Base-by-base conservation (phyloP, 2,797 vertebrate genomes). In the Phoxinus dragarum region DNA sequence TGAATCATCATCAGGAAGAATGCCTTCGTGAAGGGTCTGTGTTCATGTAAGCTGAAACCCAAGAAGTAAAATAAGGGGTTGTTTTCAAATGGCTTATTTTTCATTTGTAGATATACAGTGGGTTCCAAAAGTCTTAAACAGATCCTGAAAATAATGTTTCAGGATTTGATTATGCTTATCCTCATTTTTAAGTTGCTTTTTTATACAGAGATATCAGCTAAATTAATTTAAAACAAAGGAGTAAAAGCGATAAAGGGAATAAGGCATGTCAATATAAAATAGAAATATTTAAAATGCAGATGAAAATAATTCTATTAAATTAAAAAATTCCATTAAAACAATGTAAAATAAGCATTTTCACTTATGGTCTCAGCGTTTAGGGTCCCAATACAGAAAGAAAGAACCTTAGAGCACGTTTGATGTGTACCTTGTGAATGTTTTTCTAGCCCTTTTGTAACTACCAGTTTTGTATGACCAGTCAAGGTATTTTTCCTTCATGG, bases 1-100 rank as follows among this genome's bases (percentile, higher is more conserved):
- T 96, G 88, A 76, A 99, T 97, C 96, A 99, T 98, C 88, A 89
- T 96, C 92, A 91, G 96, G 93, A 99, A 99, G 93, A 99, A 99
- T 7, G 88, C 90, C 86, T 96, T 94, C 69, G 97, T 96, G 92
- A 99, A 91, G 0, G 98, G 98, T 8, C 96, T 96, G 84, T 89
- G 95, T 92, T 99, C 98, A 83, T 96, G 94, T 85, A 99, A 92
- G 89, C 98, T 99, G 90, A 84, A 93, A 64, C 36, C 21, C 10
- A 81, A 67, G n/a, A 7, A 8, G 14, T 66, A 17, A 66, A 66
- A 71, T 14, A 38, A 56, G 3, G n/a, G 36, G 10, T 49, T 16
- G 9, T 27, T 67, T 64, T 61, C 27, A 44, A 64, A 44, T 61
- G n/a, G 49, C 34, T 16, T n/a, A 34, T 56, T 52, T 21, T 12